Base-by-base conservation (phyloP, 2,888 invertebrate species). In the Mythimna loreyi region DNA sequence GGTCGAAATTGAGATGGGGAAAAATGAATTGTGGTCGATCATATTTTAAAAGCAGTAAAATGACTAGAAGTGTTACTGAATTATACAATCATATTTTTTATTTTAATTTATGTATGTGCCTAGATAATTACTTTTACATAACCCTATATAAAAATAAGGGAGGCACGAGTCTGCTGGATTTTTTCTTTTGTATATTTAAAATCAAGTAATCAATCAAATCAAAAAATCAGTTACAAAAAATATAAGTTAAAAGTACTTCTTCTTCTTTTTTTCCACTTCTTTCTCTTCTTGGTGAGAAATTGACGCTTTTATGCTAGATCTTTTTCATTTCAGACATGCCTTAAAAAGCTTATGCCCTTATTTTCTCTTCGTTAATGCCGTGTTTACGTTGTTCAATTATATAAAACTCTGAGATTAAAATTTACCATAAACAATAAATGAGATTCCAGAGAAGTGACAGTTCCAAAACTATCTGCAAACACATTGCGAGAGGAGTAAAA, bases 371-470 rank as follows among this genome's bases (percentile, higher is more conserved):
- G 43, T 43, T 43, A 19, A 2, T 19, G 5, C 40, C 16, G 40
- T 40, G 11, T 36, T 11, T 13, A 43, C 23, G 23, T 16, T 25
- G 25, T 25, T 50, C 19, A 50, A 3, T 25, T 16, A 50, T 50
- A 50, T 28, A 28, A 28, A 52, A 30, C n/a, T n/a, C 53, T 5
- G 30, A 53, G 30, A 53, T 30, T 30, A 53, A 25, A 25, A 23
- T 52, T 52, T 52, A n/a, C n/a, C 30, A n/a, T 19, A 40, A 19
- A 40, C 13, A 33, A 55, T 55, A 55, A 55, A 55, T 33, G 21
- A 33, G 21, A 55, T 55, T 33, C 55, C 55, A 55, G 33, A 8
- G 21, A 55, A 13, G 33, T 16, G 33, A 55, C 33, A 33, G 55
- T 55, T 33, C 7, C 21, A 33, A 33, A 33, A 55, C 21, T 33